phyloP scores from a whole-genome alignment of 1,140 invertebrate genomes.

The Oreohelix idahoensis region DNA sequence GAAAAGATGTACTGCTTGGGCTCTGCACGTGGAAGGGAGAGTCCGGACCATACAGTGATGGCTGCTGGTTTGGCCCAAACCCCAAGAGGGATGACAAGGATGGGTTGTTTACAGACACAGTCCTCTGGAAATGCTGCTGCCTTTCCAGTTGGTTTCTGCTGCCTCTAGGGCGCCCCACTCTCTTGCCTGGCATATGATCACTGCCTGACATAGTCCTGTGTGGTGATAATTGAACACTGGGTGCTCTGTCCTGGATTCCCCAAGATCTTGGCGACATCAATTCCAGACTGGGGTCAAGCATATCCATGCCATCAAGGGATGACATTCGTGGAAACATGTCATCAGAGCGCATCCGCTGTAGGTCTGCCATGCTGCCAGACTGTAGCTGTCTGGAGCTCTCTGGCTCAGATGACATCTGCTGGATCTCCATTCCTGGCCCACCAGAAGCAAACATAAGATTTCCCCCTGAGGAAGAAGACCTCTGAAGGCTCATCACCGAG shows the following conservation, averaged over 20 bases:
- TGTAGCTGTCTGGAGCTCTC: background rate
- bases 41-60: background rate
- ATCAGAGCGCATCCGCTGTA: slow-evolving; percentile 14
- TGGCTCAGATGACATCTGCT: background rate
- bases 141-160: slow-evolving; percentile 2
- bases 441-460: background rate
- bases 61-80: background rate
- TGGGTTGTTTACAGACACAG: slow-evolving; percentile 6
- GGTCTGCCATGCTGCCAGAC: background rate
- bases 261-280: slow-evolving; percentile 20
- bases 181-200: slow-evolving; percentile 7
- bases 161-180: background rate
- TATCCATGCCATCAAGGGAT: slow-evolving; percentile 21
- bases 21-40: background rate
- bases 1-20: background rate
- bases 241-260: background rate
- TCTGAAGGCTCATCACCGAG: slow-evolving; percentile 7
- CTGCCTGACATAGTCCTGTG: background rate
- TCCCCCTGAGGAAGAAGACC: background rate
- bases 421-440: background rate
- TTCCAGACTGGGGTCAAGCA: background rate
- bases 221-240: slow-evolving; percentile 18
- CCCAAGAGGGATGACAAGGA: background rate
- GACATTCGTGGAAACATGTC: slow-evolving; percentile 24
- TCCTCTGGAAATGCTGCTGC: slow-evolving; percentile 15